Evolutionary conservation across 2,113 vertebrate species (phyloP).

Genomic region (Myiozetetes cayanensis): DNA sequence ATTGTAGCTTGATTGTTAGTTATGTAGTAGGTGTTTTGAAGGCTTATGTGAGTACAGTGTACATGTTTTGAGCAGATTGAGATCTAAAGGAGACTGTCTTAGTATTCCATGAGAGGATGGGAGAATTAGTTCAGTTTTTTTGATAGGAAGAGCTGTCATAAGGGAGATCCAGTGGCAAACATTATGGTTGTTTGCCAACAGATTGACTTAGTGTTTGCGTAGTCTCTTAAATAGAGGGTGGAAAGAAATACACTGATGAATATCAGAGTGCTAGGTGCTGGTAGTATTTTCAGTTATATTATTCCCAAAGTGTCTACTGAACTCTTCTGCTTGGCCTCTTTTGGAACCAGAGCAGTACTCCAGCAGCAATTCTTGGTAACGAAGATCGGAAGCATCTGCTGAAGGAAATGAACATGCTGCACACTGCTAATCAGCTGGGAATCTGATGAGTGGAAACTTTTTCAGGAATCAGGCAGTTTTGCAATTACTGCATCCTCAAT

Average conservation of each 20-base stretch:
- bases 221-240: not conserved
- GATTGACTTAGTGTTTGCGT: not conserved
- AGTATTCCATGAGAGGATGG: not conserved
- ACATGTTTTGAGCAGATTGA: not conserved
- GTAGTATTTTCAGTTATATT: not conserved
- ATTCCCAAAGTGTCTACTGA: not conserved
- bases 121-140: not conserved
- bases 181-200: not conserved
- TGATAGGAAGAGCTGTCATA: not conserved
- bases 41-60: not conserved
- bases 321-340: not conserved
- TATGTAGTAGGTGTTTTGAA: not conserved
- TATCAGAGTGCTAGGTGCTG: not conserved
- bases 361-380: not conserved
- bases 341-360: not conserved
- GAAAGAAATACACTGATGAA: not conserved
- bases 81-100: not conserved
- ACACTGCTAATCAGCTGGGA: conserved; percentile 10
- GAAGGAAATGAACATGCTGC: conserved; percentile 18
- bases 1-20: not conserved
- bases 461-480: not conserved
- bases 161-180: not conserved
- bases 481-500: not conserved
- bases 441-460: conserved; percentile 9
- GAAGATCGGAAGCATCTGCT: conserved; percentile 9